A percentile compares a stretch with the other conserved stretches of the same genome.
phyloP scores from a whole-genome alignment of 2,888 invertebrate genomes.

The Platycnemis pennipes region DNA sequence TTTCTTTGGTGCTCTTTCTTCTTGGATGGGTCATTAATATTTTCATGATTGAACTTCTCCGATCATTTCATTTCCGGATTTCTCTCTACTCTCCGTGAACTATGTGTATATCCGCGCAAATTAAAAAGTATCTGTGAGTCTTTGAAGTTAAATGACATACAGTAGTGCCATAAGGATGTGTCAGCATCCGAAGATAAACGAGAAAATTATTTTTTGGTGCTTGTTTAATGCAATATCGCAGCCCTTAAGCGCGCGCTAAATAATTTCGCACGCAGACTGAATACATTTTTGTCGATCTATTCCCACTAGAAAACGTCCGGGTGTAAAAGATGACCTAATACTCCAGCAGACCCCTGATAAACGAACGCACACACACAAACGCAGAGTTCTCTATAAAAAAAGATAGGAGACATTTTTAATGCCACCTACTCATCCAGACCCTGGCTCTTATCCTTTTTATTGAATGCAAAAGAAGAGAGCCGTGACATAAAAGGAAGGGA shows the following conservation, averaged over 20 bases:
- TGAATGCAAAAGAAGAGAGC: slow-evolving; percentile 22
- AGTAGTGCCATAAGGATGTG: too few species aligned
- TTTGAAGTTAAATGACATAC: too few species aligned
- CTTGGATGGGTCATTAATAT: too few species aligned
- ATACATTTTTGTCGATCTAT: background rate
- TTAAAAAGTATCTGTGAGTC: too few species aligned
- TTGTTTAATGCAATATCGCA: too few species aligned
- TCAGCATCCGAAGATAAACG: too few species aligned
- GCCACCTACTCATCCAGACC: background rate
- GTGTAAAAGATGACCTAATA: background rate
- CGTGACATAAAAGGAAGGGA: slow-evolving; percentile 28
- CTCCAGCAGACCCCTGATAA: background rate
- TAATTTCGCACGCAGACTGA: background rate
- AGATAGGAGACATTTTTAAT: slow-evolving; percentile 9
- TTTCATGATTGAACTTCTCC: too few species aligned
- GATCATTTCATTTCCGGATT: too few species aligned
- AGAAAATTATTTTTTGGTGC: too few species aligned
- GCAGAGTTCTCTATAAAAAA: background rate
- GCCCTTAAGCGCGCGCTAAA: background rate
- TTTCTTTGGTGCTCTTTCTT: too few species aligned
- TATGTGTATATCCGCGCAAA: too few species aligned
- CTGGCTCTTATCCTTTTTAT: background rate
- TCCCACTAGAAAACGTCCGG: background rate
- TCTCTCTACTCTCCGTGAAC: too few species aligned
- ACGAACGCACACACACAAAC: background rate